phyloP scores from a whole-genome alignment of 2,888 invertebrate species.

The Steinernema scapterisci region DNA sequence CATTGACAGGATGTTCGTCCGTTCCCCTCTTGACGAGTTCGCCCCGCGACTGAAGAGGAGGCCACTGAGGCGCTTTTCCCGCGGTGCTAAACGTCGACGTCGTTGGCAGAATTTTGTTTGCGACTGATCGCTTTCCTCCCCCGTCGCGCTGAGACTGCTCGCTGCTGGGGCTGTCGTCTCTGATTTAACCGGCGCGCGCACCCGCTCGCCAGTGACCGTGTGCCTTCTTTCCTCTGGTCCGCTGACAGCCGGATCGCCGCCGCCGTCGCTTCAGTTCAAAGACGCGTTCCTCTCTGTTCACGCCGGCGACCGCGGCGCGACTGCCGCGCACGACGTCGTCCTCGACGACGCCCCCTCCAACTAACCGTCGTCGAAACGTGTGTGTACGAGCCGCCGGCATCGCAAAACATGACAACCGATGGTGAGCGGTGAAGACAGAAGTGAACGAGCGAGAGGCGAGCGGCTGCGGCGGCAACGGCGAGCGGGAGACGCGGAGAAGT shows the following conservation, averaged over 20 bases:
- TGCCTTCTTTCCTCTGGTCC: no score
- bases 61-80: conserved; percentile 1
- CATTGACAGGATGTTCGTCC: background rate
- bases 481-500: background rate
- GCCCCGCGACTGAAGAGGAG: background rate
- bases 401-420: conserved; percentile 28
- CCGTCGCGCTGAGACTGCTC: background rate
- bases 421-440: background rate
- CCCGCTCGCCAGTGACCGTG: background rate
- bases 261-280: no score
- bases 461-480: background rate
- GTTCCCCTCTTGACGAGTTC: background rate
- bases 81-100: background rate
- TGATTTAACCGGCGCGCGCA: background rate
- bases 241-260: background rate
- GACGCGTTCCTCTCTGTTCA: background rate
- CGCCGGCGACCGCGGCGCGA: background rate
- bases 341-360: conserved; percentile 10
- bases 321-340: background rate
- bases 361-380: background rate
- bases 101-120: conserved; percentile 12
- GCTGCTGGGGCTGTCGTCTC: background rate
- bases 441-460: conserved; percentile 10
- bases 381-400: background rate
- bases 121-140: background rate